Evolutionary conservation across 2,888 invertebrate species (phyloP).

Genomic region (Drosophila parthenogenetica): DNA sequence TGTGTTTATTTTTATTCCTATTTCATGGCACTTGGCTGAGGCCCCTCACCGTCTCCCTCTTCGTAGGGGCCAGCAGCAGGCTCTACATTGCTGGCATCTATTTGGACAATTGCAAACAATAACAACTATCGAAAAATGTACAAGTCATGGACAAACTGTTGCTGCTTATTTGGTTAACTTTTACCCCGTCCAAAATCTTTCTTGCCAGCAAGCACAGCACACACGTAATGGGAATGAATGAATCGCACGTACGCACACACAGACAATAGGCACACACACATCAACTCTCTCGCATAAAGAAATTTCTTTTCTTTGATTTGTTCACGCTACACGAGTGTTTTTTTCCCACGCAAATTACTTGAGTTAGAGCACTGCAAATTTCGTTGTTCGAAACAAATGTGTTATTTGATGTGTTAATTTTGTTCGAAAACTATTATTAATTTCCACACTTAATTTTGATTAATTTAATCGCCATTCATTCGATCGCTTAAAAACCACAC

Average conservation of each 20-base stretch:
- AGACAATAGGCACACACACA: slow-evolving; percentile 47
- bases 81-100: slow-evolving; percentile 69
- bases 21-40: slow-evolving; percentile 62
- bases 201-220: slow-evolving; percentile 30
- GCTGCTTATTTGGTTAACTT: slow-evolving; percentile 43
- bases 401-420: slow-evolving; percentile 18
- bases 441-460: slow-evolving; percentile 34
- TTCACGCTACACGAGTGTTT: slow-evolving; percentile 19
- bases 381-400: slow-evolving; percentile 7
- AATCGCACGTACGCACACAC: slow-evolving; percentile 67
- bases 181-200: slow-evolving; percentile 52
- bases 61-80: slow-evolving; percentile 66
- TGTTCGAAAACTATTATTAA: slow-evolving; percentile 31
- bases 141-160: slow-evolving; percentile 56
- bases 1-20: slow-evolving; percentile 29
- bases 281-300: slow-evolving; percentile 47
- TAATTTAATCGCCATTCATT: slow-evolving; percentile 47
- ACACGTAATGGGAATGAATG: slow-evolving; percentile 76
- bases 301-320: slow-evolving; percentile 37
- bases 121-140: slow-evolving; percentile 35
- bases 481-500: slow-evolving; percentile 38
- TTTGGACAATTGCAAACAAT: slow-evolving; percentile 42
- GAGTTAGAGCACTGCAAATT: slow-evolving; percentile 27
- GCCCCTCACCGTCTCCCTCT: slow-evolving; percentile 68
- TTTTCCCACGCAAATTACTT: slow-evolving; percentile 17